These are phyloP conservation scores for Acanthococcus lagerstroemiae DNA, from an alignment of 2,888 invertebrate species.

Conservation along the genomic window DNA sequence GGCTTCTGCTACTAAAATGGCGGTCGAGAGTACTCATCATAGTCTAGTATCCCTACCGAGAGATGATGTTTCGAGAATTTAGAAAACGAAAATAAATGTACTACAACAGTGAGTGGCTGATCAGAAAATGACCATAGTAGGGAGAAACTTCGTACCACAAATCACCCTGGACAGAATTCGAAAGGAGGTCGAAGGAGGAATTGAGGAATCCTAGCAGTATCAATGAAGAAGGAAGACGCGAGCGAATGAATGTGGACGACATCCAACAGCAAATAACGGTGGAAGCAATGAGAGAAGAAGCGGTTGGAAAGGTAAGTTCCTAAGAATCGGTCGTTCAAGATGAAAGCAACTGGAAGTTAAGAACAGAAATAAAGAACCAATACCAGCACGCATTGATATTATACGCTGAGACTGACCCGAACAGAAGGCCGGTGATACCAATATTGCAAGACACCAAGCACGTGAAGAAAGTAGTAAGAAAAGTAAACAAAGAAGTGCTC, in stretches of 20 bases:
- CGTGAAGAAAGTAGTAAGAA: background rate
- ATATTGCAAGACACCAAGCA: background rate
- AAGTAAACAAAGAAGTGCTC: background rate
- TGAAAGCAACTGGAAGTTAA: too few relatives aligned
- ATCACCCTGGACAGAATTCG: background rate
- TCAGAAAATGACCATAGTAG: background rate
- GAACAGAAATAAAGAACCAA: background rate
- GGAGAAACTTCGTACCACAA: background rate
- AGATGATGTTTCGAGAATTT: background rate
- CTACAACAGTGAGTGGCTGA: background rate
- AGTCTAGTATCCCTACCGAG: too few relatives aligned
- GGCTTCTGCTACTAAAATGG: too few relatives aligned
- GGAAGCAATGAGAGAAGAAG: too few relatives aligned
- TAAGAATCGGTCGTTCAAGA: too few relatives aligned
- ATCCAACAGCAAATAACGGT: background rate
- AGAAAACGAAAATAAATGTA: background rate
- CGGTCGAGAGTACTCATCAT: too few relatives aligned
- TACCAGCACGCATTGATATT: background rate
- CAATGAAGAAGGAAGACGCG: background rate
- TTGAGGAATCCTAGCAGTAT: background rate
- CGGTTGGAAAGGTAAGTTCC: too few relatives aligned
- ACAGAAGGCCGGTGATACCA: background rate
- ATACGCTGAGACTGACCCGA: background rate
- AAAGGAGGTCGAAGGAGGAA: background rate
- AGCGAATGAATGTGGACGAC: background rate